These are phyloP conservation scores for Folsomia manolachei DNA, from an alignment of 2,888 invertebrate genomes.

Conservation along the genomic window DNA sequence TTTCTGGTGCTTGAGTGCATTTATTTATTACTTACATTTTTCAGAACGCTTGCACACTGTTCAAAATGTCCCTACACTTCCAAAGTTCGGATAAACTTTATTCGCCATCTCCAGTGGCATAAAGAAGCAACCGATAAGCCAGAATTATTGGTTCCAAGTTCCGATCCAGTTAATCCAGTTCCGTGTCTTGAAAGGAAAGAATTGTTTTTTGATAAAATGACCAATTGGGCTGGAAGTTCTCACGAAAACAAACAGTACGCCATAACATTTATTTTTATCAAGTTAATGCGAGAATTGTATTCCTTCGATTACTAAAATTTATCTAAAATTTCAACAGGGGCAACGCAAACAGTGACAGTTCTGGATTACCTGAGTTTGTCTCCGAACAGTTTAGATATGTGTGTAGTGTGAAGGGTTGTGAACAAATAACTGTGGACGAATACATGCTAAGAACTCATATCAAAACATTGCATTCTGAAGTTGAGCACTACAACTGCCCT, in stretches of 20 bases:
- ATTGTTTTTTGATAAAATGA: conserved; percentile 80
- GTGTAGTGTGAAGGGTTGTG: conserved; percentile 70
- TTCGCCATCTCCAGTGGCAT: conserved; percentile 69
- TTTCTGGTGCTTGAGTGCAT: not conserved
- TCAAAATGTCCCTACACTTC: conserved; percentile 51
- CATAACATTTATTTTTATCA: not conserved
- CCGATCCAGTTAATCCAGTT: conserved; percentile 76
- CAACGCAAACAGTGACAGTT: conserved; percentile 43
- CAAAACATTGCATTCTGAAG: conserved; percentile 66
- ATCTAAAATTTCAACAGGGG: conserved; percentile 26
- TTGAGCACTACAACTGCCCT: conserved; percentile 64
- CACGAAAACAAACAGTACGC: conserved; percentile 49
- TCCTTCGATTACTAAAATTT: too few species aligned
- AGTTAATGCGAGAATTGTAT: not conserved
- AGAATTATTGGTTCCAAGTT: conserved; percentile 57
- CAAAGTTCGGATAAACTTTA: conserved; percentile 61
- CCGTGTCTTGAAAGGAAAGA: conserved; percentile 74
- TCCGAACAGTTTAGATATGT: conserved; percentile 63
- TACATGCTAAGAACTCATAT: conserved; percentile 70
- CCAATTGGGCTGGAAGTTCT: conserved; percentile 75
- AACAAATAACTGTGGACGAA: conserved; percentile 70
- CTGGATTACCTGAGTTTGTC: conserved; percentile 57
- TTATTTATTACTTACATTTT: conserved; percentile 13
- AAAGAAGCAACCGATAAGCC: conserved; percentile 51
- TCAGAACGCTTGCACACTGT: conserved; percentile 49